Conservation (phyloP, 2,888 invertebrate genomes). For the Thereva unica region DNA sequence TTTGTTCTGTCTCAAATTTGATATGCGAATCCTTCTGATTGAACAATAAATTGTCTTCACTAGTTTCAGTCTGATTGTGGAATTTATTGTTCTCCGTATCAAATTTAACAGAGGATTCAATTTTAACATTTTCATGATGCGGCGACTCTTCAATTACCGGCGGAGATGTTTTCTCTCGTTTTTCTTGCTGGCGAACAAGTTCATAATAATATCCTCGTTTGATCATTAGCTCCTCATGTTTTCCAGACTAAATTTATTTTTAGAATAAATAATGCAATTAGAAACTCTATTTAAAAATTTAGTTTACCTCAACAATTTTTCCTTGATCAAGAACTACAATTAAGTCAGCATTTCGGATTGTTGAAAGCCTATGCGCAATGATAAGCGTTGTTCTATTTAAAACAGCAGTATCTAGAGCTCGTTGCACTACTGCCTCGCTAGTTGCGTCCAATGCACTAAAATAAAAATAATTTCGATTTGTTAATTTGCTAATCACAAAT, state of each 20-base stretch:
- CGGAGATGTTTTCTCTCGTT: constrained; percentile 50
- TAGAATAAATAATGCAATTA: constrained; percentile 24
- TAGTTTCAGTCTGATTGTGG: no score
- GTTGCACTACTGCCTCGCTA: constrained; percentile 88
- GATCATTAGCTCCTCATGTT: constrained; percentile 76
- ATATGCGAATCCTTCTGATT: no score
- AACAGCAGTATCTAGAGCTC: constrained; percentile 81
- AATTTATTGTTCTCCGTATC: no score
- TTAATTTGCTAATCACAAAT: constrained; percentile 25
- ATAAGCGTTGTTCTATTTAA: constrained; percentile 89
- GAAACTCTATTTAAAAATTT: constrained; percentile 7
- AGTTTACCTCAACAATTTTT: constrained; percentile 75
- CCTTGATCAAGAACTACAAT: constrained; percentile 90
- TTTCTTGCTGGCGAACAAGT: constrained; percentile 76
- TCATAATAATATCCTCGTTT: constrained; percentile 85
- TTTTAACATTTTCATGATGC: constrained; percentile 37
- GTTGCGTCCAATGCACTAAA: constrained; percentile 87
- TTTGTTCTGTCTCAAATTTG: no score
- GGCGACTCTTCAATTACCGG: constrained; percentile 46
- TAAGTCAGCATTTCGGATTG: constrained; percentile 86
- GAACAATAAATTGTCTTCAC: no score
- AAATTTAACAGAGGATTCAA: background rate
- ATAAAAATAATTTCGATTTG: background rate
- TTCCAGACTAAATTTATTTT: constrained; percentile 70
- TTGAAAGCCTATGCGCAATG: constrained; percentile 92